Percentiles rank a stretch among this genome's conserved stretches.
Conservation (phyloP, 2,797 vertebrate species). For the Gadopsis marmoratus region DNA sequence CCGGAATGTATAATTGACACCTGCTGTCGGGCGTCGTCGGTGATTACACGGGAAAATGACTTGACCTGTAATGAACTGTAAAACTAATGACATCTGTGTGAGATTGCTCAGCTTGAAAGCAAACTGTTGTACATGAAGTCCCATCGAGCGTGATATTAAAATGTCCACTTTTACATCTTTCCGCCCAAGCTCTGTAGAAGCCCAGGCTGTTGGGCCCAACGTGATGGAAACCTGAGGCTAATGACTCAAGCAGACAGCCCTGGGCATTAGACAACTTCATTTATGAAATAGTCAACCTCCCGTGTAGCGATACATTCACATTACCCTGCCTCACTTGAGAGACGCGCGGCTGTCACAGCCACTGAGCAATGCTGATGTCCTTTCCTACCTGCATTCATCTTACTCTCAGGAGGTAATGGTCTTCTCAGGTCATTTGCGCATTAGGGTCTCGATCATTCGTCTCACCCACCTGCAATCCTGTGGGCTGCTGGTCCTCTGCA, state of each 20-base stretch:
- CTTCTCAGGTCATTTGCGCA: conserved; percentile 82
- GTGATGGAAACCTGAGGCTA: conserved; percentile 79
- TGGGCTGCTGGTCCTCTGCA: conserved; percentile 48
- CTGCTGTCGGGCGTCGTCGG: conserved; percentile 63
- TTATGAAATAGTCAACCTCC: conserved; percentile 83
- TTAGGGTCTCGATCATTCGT: conserved; percentile 78
- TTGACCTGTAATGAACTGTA: conserved; percentile 81
- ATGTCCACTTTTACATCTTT: conserved; percentile 80
- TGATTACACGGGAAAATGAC: conserved; percentile 73
- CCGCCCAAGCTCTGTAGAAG: conserved; percentile 61
- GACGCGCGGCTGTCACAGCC: conserved; percentile 78
- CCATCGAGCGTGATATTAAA: conserved; percentile 84
- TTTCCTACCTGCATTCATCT: conserved; percentile 82
- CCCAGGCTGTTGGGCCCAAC: conserved; percentile 59
- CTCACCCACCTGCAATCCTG: conserved; percentile 70
- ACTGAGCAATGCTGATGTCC: conserved; percentile 83
- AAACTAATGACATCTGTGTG: conserved; percentile 76
- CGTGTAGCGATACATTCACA: conserved; percentile 84
- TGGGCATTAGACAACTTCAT: conserved; percentile 84
- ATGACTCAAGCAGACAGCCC: conserved; percentile 81
- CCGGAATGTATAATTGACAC: conserved; percentile 73
- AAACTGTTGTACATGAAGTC: conserved; percentile 81
- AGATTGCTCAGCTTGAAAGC: conserved; percentile 78
- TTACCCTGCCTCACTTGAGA: conserved; percentile 80
- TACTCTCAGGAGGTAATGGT: conserved; percentile 81